phyloP scores from a whole-genome alignment of 2,888 invertebrate species.

The Cerastis leucographa region DNA sequence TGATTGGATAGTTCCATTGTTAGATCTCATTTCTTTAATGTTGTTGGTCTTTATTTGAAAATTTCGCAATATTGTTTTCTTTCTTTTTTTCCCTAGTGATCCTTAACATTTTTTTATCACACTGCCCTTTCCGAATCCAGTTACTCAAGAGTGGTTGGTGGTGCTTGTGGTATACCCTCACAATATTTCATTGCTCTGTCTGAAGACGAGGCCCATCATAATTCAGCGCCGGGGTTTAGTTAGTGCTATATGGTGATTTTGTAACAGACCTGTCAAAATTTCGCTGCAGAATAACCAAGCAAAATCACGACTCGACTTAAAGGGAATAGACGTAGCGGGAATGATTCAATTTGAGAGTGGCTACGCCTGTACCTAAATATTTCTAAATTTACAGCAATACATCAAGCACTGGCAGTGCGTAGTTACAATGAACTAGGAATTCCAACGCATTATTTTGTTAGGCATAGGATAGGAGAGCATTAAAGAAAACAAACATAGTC shows the following conservation, averaged over 20 bases:
- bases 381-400: background rate
- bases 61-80: background rate
- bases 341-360: background rate
- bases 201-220: too few species aligned
- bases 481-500: constrained; percentile 25
- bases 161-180: background rate
- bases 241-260: too few species aligned
- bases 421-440: background rate
- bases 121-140: background rate
- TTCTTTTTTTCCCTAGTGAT: background rate
- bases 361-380: background rate
- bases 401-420: background rate
- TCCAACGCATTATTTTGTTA: background rate
- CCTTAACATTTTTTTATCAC: background rate
- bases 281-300: too few species aligned
- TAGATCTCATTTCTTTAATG: background rate
- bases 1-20: constrained; percentile 13
- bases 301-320: too few species aligned
- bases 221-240: background rate
- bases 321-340: too few species aligned
- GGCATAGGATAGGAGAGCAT: background rate
- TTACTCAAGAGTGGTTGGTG: background rate
- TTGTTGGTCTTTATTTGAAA: background rate
- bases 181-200: background rate
- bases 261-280: too few species aligned